Evolutionary conservation across 2,888 invertebrate species (phyloP).

Genomic region (Dynastes maya): DNA sequence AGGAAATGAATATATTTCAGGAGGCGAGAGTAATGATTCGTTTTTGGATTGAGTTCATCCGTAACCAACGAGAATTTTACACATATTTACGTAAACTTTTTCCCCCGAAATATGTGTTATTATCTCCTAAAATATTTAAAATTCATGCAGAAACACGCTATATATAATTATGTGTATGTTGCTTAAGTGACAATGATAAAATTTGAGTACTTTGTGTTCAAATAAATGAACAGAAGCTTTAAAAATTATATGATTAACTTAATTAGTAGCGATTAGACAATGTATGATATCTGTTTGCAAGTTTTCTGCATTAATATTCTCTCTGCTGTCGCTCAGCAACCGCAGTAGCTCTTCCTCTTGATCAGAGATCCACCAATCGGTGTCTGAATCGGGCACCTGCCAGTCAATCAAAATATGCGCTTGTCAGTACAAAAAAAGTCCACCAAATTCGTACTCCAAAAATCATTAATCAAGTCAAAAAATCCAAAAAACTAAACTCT

Average conservation of each 20-base stretch:
- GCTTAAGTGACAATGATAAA: too few species aligned
- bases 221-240: neutral
- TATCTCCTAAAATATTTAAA: too few species aligned
- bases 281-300: constrained; percentile 69
- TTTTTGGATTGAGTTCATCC: too few species aligned
- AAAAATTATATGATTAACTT: constrained; percentile 4
- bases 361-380: constrained; percentile 84
- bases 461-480: constrained; percentile 37
- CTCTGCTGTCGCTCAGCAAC: constrained; percentile 80
- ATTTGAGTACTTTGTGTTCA: neutral
- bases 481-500: constrained; percentile 49
- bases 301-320: constrained; percentile 73
- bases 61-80: too few species aligned
- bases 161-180: too few species aligned
- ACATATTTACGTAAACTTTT: too few species aligned
- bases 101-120: too few species aligned
- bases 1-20: too few species aligned
- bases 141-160: too few species aligned
- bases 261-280: constrained; percentile 62
- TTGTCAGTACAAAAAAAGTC: constrained; percentile 57
- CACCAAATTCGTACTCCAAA: constrained; percentile 48
- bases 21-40: too few species aligned
- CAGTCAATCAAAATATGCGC: constrained; percentile 70
- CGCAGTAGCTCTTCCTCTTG: constrained; percentile 85
- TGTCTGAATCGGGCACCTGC: constrained; percentile 77